A percentile compares a stretch with the other conserved stretches of the same genome.
phyloP scores from a whole-genome alignment of 2,888 invertebrate genomes.

The Tiliacea aurago region DNA sequence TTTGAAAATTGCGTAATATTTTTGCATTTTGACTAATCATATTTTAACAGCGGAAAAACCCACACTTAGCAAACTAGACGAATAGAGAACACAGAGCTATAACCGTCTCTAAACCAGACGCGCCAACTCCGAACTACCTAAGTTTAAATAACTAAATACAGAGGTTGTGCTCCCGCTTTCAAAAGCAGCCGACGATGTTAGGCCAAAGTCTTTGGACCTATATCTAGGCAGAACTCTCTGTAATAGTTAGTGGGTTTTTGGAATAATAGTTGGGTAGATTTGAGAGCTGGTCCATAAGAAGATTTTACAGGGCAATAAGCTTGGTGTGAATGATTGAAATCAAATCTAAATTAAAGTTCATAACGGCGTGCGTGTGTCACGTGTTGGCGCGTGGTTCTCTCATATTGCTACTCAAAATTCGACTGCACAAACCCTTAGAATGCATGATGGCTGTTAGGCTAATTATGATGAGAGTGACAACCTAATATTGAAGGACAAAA shows the following conservation, averaged over 20 bases:
- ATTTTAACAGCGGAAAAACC: not conserved
- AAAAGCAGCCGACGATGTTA: constrained; percentile 61
- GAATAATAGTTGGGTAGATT: constrained; percentile 38
- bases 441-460: not conserved
- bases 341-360: not conserved
- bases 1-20: too few species aligned
- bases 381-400: not conserved
- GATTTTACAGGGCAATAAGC: too few species aligned
- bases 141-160: constrained; percentile 66
- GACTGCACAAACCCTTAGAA: too few species aligned
- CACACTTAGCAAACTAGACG: not conserved
- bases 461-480: not conserved
- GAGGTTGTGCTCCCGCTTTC: constrained; percentile 56
- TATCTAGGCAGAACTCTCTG: constrained; percentile 53
- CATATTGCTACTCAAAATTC: not conserved
- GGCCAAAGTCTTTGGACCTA: constrained; percentile 57
- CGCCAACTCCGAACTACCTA: constrained; percentile 50
- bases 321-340: not conserved
- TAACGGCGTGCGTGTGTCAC: too few species aligned
- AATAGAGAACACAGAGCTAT: constrained; percentile 21
- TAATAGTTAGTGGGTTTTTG: constrained; percentile 48
- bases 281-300: not conserved
- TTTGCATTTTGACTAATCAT: too few species aligned
- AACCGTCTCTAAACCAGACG: constrained; percentile 29
- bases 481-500: too few species aligned